Percentiles rank a stretch among this genome's conserved stretches.
Evolutionary conservation across 2,113 vertebrate species (phyloP).

Genomic region (Ophthalmolycus amberensis): DNA sequence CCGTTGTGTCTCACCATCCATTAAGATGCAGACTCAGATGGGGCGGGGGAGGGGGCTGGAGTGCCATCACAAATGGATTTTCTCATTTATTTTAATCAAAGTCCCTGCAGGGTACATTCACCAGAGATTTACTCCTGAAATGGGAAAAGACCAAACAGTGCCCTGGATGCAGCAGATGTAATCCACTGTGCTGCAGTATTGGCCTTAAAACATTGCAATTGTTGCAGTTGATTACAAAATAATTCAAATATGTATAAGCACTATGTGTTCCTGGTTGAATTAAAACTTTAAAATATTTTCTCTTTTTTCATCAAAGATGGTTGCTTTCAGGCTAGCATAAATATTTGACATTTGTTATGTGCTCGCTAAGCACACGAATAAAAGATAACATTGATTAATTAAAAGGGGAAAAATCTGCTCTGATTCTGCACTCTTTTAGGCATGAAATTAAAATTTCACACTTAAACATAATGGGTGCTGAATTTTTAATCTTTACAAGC

Average conservation of each 20-base stretch:
- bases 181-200: not conserved
- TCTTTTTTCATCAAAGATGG: not conserved
- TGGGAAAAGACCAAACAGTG: conserved; percentile 10
- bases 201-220: not conserved
- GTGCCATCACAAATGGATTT: conserved; percentile 54
- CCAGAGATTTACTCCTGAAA: conserved; percentile 37
- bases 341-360: conserved; percentile 10
- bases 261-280: not conserved
- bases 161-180: conserved; percentile 6
- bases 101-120: conserved; percentile 41
- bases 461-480: not conserved
- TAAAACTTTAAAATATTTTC: not conserved
- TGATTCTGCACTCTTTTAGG: conserved; percentile 39
- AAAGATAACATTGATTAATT: conserved; percentile 1
- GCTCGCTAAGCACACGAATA: not conserved
- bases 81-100: conserved; percentile 71
- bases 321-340: not conserved
- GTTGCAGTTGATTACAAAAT: conserved; percentile 11
- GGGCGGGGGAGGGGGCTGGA: not conserved
- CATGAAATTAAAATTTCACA: conserved; percentile 60
- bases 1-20: conserved; percentile 23
- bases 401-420: not conserved
- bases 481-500: conserved; percentile 28
- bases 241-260: not conserved
- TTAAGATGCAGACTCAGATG: conserved; percentile 47